Base-by-base conservation (phyloP, 2,888 invertebrate species). In the Leucania comma region DNA sequence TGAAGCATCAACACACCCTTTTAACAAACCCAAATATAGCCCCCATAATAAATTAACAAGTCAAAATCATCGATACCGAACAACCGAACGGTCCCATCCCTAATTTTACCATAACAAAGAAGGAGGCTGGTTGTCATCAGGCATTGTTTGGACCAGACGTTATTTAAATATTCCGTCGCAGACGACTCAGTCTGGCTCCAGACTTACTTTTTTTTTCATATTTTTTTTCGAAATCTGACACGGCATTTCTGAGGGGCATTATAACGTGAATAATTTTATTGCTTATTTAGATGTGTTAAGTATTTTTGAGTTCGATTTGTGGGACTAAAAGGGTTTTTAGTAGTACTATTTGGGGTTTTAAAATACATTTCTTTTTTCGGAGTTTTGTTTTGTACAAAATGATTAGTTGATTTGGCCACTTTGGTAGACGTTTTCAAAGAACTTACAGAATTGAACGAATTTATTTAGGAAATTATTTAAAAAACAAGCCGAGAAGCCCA, bases 61-160 rank as follows among this genome's bases (percentile, higher is more conserved):
- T 73, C 61, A 80, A 82, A 83, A 65, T 61, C 69, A 72, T 72
- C 78, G 86, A 83, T 75, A 72, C 57, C 17, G 35, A 71, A 73
- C 56, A 32, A 60, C 60, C 51, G 51, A 74, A 68, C 54, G 26
- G 73, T 65, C 88, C 88, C 89, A 83, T 86, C 89, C 89, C 92
- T 91, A 91, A 90, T 90, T 92, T 93, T 92, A 92, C 89, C 93
- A 93, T 93, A 92, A 94, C 93, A 94, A 95, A 93, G 92, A 88
- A 83, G 85, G 87, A 89, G 90, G 91, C 86, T 89, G 90, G 89
- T 89, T 91, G 91, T 91, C 92, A 91, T 86, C 87, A 73, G 68
- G 92, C 92, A 94, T 95, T 95, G 95, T 95, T 93, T 91, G 89
- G 86, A 81, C 87, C 94, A 94, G 94, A 95, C 94, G 91, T 90